These are phyloP conservation scores for Megaceryle maxima DNA, from an alignment of 2,113 vertebrate species.

Conservation along the genomic window DNA sequence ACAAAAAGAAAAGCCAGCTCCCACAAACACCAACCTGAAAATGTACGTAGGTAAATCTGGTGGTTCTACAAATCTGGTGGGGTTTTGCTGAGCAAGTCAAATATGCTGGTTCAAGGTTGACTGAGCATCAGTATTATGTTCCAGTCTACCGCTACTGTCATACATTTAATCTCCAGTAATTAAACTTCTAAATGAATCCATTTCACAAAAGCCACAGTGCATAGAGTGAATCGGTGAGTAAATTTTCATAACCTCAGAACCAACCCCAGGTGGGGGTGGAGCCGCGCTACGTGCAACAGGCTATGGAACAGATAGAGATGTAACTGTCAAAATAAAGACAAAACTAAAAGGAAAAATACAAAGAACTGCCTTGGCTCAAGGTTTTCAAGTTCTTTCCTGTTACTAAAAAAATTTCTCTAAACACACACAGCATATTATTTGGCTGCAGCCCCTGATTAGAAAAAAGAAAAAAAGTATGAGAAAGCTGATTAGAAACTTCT, in stretches of 20 bases:
- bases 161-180: conserved; percentile 65
- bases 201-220: conserved; percentile 44
- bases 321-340: not conserved
- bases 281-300: not conserved
- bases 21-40: not conserved
- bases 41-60: not conserved
- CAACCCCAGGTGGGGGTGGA: not conserved
- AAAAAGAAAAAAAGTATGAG: not conserved
- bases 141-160: conserved; percentile 30
- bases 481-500: not conserved
- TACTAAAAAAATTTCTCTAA: not conserved
- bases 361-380: not conserved
- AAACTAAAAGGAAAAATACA: not conserved
- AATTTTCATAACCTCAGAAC: conserved; percentile 14
- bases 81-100: conserved; percentile 45
- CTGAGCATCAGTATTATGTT: conserved; percentile 51
- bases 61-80: not conserved
- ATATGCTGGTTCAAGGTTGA: conserved; percentile 18
- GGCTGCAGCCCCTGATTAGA: not conserved
- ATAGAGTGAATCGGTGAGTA: conserved; percentile 26
- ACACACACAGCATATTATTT: not conserved
- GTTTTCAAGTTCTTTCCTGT: not conserved
- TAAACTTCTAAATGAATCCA: conserved; percentile 52
- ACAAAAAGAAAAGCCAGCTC: not conserved
- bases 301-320: not conserved